These are phyloP conservation scores for Triops cancriformis DNA, from an alignment of 1,140 invertebrate genomes.

Conservation along the genomic window DNA sequence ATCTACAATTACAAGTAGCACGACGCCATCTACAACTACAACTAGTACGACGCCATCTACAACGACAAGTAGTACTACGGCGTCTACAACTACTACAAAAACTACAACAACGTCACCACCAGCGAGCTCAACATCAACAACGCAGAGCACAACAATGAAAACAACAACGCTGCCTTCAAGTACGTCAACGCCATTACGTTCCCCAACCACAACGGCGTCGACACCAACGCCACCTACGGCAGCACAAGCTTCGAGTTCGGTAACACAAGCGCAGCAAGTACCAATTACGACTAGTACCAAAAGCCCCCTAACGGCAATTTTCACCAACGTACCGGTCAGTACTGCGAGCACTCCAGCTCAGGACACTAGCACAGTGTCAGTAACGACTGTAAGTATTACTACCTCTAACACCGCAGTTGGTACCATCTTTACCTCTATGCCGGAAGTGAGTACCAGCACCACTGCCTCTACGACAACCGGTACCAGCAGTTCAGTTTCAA, in stretches of 20 bases:
- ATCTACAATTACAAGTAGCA: constrained; percentile 32
- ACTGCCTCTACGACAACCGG: constrained; percentile 21
- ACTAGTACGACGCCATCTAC: constrained; percentile 23
- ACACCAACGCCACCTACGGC: background rate
- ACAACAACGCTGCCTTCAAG: constrained; percentile 1
- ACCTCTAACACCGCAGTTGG: background rate
- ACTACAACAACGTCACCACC: background rate
- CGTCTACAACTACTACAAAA: constrained; percentile 21
- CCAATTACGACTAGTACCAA: constrained; percentile 44
- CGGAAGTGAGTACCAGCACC: constrained; percentile 11
- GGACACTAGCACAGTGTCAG: constrained; percentile 23
- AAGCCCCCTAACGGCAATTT: constrained; percentile 37
- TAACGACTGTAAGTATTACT: constrained; percentile 28
- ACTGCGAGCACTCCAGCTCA: background rate
- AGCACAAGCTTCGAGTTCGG: background rate
- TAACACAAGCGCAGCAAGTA: constrained; percentile 31
- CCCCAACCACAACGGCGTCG: constrained; percentile 32
- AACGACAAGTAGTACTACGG: constrained; percentile 1
- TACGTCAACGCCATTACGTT: constrained; percentile 34
- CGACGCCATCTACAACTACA: constrained; percentile 35
- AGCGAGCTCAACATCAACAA: too few relatives aligned
- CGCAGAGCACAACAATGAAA: constrained; percentile 28
- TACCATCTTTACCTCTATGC: background rate
- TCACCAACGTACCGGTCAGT: constrained; percentile 29
- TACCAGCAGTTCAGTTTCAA: background rate